phyloP scores from a whole-genome alignment of 2,888 invertebrate genomes.

The Diarsia mendica region DNA sequence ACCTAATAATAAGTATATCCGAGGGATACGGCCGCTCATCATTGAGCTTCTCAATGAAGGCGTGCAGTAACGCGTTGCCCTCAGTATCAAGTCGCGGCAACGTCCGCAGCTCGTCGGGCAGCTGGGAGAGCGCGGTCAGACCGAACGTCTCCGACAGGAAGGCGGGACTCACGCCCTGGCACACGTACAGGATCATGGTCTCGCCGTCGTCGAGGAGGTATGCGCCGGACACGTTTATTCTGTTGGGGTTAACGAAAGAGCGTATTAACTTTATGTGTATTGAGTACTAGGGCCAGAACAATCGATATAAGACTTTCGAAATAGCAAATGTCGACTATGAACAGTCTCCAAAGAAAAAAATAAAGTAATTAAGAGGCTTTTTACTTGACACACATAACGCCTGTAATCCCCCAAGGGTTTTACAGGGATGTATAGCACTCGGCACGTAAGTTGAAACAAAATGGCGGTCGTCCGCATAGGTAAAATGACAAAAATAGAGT shows the following conservation, averaged over 20 bases:
- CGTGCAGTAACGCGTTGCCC: conserved; percentile 93
- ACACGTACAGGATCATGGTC: conserved; percentile 95
- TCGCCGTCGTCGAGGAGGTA: conserved; percentile 97
- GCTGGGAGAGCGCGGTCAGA: conserved; percentile 92
- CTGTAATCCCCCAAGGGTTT: too few species aligned
- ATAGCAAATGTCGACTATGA: too few species aligned
- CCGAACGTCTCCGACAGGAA: conserved; percentile 95
- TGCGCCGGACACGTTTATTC: conserved; percentile 94
- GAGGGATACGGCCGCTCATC: conserved; percentile 95
- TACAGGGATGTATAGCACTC: too few species aligned
- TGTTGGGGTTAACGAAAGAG: conserved; percentile 89
- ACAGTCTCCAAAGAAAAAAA: too few species aligned
- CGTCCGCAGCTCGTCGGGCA: conserved; percentile 94
- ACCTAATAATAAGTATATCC: conserved; percentile 95
- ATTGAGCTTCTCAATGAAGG: conserved; percentile 95
- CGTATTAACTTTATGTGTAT: too few species aligned
- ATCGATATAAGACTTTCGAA: too few species aligned
- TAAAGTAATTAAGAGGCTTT: too few species aligned
- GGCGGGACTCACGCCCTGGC: conserved; percentile 93
- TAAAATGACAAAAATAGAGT: too few species aligned
- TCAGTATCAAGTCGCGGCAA: conserved; percentile 94
- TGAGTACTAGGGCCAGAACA: too few species aligned
- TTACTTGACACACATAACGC: too few species aligned
- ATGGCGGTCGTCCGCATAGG: too few species aligned
- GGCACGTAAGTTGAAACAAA: too few species aligned